Percentiles rank a stretch among this genome's conserved stretches.
phyloP scores from a whole-genome alignment of 2,888 invertebrate species.

The Fragum whitleyi region DNA sequence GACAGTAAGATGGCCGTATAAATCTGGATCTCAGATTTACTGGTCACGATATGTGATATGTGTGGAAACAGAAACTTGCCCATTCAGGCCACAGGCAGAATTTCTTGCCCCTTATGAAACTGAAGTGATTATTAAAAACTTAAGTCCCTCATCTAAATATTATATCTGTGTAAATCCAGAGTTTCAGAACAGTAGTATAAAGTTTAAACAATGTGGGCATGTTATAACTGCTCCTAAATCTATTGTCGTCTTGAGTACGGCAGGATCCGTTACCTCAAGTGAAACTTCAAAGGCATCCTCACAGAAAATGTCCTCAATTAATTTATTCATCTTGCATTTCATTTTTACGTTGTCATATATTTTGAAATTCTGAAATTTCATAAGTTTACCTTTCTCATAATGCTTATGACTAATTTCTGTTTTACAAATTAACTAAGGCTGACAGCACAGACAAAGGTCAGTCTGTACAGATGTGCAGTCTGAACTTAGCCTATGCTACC shows the following conservation, averaged over 20 bases:
- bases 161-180: slow-evolving; percentile 71
- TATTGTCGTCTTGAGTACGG: slow-evolving; percentile 12
- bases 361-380: background rate
- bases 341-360: background rate
- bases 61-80: slow-evolving; percentile 48
- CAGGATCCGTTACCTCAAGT: slow-evolving; percentile 18
- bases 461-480: too few species aligned
- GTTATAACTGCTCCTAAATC: slow-evolving; percentile 32
- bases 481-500: too few species aligned
- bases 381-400: background rate
- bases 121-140: slow-evolving; percentile 45
- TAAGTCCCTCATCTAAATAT: slow-evolving; percentile 64
- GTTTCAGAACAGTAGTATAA: slow-evolving; percentile 56
- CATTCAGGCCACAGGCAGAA: slow-evolving; percentile 59
- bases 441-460: too few species aligned
- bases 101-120: slow-evolving; percentile 65
- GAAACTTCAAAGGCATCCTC: slow-evolving; percentile 19
- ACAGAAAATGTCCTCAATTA: too few species aligned
- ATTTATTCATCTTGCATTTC: too few species aligned
- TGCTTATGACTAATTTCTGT: background rate
- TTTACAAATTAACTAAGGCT: background rate
- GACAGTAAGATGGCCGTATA: slow-evolving; percentile 69
- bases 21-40: slow-evolving; percentile 65
- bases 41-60: slow-evolving; percentile 68
- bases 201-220: slow-evolving; percentile 62